phyloP scores from a whole-genome alignment of 2,888 invertebrate genomes.

The Leuctra nigra region DNA sequence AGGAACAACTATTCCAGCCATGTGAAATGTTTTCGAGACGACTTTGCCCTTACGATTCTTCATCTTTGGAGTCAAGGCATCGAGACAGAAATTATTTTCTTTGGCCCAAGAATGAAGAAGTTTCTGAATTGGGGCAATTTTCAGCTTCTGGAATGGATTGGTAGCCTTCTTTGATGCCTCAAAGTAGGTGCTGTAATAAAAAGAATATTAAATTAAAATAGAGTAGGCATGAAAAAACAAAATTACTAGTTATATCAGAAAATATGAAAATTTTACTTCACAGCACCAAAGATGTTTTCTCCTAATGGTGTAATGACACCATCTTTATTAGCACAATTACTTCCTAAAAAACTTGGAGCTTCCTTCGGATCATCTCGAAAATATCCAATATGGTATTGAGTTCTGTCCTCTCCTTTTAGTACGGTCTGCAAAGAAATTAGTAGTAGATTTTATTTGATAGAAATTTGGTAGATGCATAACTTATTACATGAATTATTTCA shows the following conservation, averaged over 20 bases:
- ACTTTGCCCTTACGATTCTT: slow-evolving; percentile 53
- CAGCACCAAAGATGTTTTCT: slow-evolving; percentile 71
- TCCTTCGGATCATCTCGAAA: slow-evolving; percentile 76
- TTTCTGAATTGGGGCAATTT: slow-evolving; percentile 52
- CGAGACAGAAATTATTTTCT: slow-evolving; percentile 51
- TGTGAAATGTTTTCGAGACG: slow-evolving; percentile 69
- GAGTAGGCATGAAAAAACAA: neutral
- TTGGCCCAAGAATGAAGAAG: slow-evolving; percentile 57
- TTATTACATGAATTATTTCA: no score
- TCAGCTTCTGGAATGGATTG: slow-evolving; percentile 58
- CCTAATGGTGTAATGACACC: slow-evolving; percentile 65
- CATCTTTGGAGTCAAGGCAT: slow-evolving; percentile 51
- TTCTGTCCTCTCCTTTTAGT: slow-evolving; percentile 58
- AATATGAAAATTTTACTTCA: slow-evolving; percentile 51
- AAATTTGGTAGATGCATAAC: no score
- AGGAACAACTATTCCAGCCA: slow-evolving; percentile 79
- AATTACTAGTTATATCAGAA: neutral
- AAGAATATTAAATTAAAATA: neutral
- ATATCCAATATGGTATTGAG: slow-evolving; percentile 81
- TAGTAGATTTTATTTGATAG: no score
- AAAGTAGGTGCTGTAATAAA: slow-evolving; percentile 45
- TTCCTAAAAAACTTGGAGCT: slow-evolving; percentile 67
- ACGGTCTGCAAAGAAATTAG: slow-evolving; percentile 64
- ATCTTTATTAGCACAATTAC: slow-evolving; percentile 61
- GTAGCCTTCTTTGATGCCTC: slow-evolving; percentile 41